Evolutionary conservation across 35 echinoderm and acorn worm genomes (phyloP), one percentile per base, ranked within the genome.

Genomic region (Anneissia japonica): DNA sequence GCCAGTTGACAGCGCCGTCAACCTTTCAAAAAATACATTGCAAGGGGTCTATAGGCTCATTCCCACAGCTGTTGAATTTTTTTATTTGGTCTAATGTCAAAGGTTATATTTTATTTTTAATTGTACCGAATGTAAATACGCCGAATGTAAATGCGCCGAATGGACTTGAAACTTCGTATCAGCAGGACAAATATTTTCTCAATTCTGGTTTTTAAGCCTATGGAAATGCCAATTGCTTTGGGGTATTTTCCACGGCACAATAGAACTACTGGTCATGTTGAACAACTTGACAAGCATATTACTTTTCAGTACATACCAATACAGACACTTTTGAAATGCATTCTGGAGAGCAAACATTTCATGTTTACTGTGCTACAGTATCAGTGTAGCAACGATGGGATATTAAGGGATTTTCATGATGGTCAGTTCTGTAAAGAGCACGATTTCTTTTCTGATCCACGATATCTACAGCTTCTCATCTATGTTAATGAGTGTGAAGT

Each of bases 321-420:
- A 36, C 73, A 85, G 46, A 30, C 35, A 34, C 46, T 55, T 34
- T 55, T 83, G 32, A 83, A 64, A 32, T 1, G 30, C 32, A 10
- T 83, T 46, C 13, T 83, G 9, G 81, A 83, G 30, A 83, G 0
- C 4, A 41, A 38, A 46, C 39, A 17, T 30, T 12, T 74, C 10
- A 34, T 85, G 7, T 19, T 36, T 17, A 85, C 3, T 75, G 17
- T 23, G 21, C 1, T 9, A 23, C 0, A 1, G 32, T 35, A 85
- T 74, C 14, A 14, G 31, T 35, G 34, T 11, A 85, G 84, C 32
- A 17, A n/a, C 26, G 84, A 86, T 86, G 73, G 56, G 13, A 76
- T 77, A 37, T 23, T 77, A 35, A 86, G 73, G 28, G 84, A 86
- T 32, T 86, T 86, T 39, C 84, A 86, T 4, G 84, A 77, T 86